These are phyloP conservation scores for Frankliniella intonsa DNA, from an alignment of 2,888 invertebrate species.

Conservation along the genomic window DNA sequence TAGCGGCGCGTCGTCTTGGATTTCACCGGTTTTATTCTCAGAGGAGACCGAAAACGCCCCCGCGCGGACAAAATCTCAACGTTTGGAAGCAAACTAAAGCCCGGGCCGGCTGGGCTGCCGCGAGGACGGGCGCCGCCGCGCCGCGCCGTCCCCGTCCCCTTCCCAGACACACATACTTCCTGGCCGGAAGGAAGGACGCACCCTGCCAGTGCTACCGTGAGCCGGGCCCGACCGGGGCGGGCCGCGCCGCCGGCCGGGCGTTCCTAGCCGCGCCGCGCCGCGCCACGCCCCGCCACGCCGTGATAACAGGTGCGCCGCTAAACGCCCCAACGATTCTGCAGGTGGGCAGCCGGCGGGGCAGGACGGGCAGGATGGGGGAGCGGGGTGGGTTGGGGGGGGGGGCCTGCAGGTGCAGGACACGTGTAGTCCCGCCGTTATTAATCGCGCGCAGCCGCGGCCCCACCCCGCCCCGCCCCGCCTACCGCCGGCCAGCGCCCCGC, in stretches of 20 bases:
- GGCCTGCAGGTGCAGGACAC: background rate
- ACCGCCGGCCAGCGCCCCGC: background rate
- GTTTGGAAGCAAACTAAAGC: too few relatives aligned
- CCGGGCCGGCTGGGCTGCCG: too few relatives aligned
- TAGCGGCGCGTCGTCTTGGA: too few relatives aligned
- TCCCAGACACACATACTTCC: too few relatives aligned
- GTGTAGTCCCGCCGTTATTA: background rate
- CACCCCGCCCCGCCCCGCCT: background rate
- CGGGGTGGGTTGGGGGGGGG: background rate
- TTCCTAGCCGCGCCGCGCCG: background rate
- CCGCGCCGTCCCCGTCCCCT: too few relatives aligned
- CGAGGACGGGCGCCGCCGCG: too few relatives aligned
- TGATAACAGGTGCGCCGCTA: conserved; percentile 26
- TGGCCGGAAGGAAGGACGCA: too few relatives aligned
- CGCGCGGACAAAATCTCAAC: too few relatives aligned
- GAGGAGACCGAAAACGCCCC: too few relatives aligned
- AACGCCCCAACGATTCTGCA: conserved; percentile 24
- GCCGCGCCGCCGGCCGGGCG: background rate
- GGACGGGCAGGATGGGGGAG: background rate
- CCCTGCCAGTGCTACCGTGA: background rate
- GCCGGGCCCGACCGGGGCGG: background rate
- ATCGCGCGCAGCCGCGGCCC: too few relatives aligned
- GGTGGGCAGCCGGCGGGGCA: background rate
- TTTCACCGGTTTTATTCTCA: too few relatives aligned
- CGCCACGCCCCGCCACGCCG: background rate